These are phyloP conservation scores for Zosterops lateralis DNA, from an alignment of 2,113 vertebrate genomes.

Conservation along the genomic window DNA sequence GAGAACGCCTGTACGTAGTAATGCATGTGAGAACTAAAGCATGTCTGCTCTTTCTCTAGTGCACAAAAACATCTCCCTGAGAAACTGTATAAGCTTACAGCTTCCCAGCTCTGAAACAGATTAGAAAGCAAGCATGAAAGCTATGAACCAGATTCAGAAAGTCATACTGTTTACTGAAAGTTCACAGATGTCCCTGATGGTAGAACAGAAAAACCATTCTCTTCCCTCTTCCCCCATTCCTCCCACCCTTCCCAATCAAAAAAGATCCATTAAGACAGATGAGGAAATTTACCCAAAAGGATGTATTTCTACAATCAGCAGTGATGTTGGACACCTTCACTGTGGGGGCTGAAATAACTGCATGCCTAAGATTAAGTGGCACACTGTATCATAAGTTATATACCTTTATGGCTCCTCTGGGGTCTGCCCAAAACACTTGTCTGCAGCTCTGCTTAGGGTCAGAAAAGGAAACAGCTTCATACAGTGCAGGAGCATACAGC, in stretches of 20 bases:
- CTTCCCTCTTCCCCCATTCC: not conserved
- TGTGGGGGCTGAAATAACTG: not conserved
- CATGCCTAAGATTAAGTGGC: not conserved
- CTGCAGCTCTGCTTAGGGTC: constrained; percentile 44
- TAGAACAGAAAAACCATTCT: not conserved
- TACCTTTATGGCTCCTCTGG: not conserved
- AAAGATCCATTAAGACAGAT: not conserved
- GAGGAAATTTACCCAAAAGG: not conserved
- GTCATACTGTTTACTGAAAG: not conserved
- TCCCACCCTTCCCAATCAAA: not conserved
- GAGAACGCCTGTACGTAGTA: not conserved
- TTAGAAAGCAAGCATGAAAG: constrained; percentile 14
- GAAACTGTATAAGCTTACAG: constrained; percentile 1
- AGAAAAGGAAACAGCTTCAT: constrained; percentile 40
- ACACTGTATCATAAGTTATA: constrained; percentile 32
- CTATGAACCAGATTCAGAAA: constrained; percentile 13
- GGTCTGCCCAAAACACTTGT: not conserved
- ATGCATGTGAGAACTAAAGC: not conserved
- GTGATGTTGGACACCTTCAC: not conserved
- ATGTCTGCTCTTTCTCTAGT: not conserved
- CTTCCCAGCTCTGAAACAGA: constrained; percentile 1
- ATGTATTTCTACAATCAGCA: not conserved
- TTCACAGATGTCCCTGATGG: not conserved
- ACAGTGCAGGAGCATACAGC: not conserved
- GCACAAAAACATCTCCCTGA: not conserved